Conservation (phyloP, 92 coral and sea anemone species). For the Palythoa heliodiscus region DNA sequence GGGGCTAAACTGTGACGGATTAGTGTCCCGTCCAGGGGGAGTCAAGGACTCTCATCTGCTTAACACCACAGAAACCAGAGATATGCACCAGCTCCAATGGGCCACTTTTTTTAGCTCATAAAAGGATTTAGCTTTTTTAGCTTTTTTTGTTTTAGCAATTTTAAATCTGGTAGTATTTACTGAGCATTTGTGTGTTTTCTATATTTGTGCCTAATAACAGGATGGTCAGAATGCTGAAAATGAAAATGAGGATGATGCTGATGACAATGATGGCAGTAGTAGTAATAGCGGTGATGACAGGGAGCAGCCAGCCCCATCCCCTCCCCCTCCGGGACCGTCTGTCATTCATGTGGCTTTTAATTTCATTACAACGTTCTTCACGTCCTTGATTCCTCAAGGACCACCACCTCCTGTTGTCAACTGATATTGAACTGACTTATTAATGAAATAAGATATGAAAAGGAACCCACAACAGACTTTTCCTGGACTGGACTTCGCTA, state of each 20-base stretch:
- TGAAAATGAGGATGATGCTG: conserved; percentile 43
- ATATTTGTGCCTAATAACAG: neutral
- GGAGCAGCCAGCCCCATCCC: conserved; percentile 58
- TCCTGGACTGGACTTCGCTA: neutral
- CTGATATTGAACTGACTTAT: neutral
- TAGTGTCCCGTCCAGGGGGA: too few relatives aligned
- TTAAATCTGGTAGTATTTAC: neutral
- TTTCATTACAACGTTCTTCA: conserved; percentile 91
- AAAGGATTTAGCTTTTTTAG: too few relatives aligned
- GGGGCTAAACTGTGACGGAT: too few relatives aligned
- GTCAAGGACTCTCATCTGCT: too few relatives aligned
- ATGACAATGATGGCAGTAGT: conserved; percentile 49
- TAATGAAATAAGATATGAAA: neutral
- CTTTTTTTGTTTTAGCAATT: too few relatives aligned
- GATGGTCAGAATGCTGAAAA: conserved; percentile 41
- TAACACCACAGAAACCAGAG: too few relatives aligned
- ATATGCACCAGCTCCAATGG: too few relatives aligned
- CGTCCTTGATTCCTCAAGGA: conserved; percentile 86
- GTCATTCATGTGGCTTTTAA: conserved; percentile 73
- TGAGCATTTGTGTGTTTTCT: neutral
- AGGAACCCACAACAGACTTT: neutral
- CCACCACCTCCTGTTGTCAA: conserved; percentile 47
- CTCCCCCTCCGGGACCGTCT: conserved; percentile 83
- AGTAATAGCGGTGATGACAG: conserved; percentile 43
- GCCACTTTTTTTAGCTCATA: too few relatives aligned